phyloP scores from a whole-genome alignment of 2,797 vertebrate genomes.

The Ispidina picta region DNA sequence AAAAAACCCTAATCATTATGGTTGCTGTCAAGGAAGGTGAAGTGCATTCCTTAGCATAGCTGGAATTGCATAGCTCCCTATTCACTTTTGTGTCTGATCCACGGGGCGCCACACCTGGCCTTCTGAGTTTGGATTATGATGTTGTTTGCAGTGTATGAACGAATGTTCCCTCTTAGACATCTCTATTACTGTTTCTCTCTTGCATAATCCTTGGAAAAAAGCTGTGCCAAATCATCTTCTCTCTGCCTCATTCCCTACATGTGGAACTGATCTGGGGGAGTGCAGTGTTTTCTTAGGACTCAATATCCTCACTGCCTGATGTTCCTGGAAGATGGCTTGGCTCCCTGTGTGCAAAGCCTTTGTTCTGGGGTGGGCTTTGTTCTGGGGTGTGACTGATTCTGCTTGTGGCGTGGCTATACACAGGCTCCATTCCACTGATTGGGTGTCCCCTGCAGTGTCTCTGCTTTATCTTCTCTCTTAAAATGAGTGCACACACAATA shows the following conservation, averaged over 20 bases:
- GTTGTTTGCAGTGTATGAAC: background rate
- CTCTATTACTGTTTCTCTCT: background rate
- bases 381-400: fast-evolving
- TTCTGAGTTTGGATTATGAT: background rate
- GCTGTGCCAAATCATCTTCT: background rate
- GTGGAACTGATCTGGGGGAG: background rate
- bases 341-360: background rate
- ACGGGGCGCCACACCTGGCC: background rate
- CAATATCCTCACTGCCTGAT: background rate
- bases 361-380: slow-evolving; percentile 29
- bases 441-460: background rate
- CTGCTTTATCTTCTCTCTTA: background rate
- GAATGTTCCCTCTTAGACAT: background rate
- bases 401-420: background rate
- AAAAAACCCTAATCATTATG: background rate
- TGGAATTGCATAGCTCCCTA: background rate
- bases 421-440: background rate
- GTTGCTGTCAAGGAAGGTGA: background rate
- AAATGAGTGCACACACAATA: background rate
- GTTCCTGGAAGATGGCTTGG: background rate
- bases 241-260: background rate
- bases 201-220: background rate
- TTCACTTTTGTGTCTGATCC: background rate
- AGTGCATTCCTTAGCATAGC: background rate
- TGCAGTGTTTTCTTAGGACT: background rate